phyloP scores from a whole-genome alignment of 2,113 vertebrate species.

The Cephalopholis sonnerati region DNA sequence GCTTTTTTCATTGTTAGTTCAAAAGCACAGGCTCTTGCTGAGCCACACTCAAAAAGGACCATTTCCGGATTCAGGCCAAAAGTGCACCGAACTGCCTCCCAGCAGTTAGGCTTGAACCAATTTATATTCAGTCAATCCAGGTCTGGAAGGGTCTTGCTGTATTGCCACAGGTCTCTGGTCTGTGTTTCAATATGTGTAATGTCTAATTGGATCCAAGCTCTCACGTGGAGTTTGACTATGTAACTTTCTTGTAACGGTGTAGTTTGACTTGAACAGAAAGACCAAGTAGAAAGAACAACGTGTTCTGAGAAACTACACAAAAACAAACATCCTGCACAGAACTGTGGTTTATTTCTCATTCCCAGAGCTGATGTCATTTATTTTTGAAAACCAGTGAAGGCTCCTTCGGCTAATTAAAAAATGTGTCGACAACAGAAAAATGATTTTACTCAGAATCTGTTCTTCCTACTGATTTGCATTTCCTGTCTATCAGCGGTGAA shows the following conservation, averaged over 20 bases:
- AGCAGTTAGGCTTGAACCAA: background rate
- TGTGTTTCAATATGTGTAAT: background rate
- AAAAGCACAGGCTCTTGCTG: no score
- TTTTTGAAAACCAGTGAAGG: background rate
- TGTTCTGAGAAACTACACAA: background rate
- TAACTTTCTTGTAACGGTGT: background rate
- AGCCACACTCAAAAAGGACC: no score
- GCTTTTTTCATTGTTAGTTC: no score
- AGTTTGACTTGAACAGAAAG: background rate
- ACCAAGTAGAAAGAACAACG: background rate
- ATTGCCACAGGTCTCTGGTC: background rate
- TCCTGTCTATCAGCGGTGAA: background rate
- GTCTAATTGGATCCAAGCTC: background rate
- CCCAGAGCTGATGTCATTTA: background rate
- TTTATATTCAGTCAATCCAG: background rate
- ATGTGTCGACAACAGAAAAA: background rate
- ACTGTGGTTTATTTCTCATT: background rate
- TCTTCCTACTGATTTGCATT: constrained; percentile 2
- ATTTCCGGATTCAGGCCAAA: no score
- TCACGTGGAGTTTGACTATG: background rate
- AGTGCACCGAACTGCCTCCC: no score
- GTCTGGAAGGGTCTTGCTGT: background rate
- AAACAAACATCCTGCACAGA: background rate
- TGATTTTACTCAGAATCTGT: background rate
- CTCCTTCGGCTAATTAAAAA: background rate